Percentiles rank a stretch among this genome's conserved stretches.
Conservation (phyloP, 2,888 invertebrate genomes). For the Caprella mutica region DNA sequence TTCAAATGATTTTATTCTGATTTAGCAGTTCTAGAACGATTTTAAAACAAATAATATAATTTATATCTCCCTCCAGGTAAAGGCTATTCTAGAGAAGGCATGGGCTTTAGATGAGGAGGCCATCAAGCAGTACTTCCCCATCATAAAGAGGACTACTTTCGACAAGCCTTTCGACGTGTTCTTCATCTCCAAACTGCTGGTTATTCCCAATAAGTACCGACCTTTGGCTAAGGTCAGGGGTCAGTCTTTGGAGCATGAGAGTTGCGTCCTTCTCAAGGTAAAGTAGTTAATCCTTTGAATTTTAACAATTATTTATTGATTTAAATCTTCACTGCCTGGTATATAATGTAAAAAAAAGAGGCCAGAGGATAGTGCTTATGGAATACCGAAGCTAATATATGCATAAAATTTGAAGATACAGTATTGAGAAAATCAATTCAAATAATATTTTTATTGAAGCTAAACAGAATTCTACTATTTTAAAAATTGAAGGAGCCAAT, state of each 20-base stretch:
- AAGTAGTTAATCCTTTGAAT: constrained; percentile 42
- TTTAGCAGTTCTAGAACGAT: neutral
- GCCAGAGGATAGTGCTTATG: too few species aligned
- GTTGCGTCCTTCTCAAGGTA: constrained; percentile 52
- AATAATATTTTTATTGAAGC: too few species aligned
- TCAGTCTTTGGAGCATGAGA: constrained; percentile 65
- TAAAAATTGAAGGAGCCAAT: too few species aligned
- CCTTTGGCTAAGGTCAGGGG: constrained; percentile 56
- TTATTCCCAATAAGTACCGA: constrained; percentile 73
- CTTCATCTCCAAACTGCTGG: constrained; percentile 71
- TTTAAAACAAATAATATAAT: neutral
- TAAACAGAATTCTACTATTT: too few species aligned
- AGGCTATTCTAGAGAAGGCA: constrained; percentile 56
- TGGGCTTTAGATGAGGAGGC: constrained; percentile 60
- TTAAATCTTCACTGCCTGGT: too few species aligned
- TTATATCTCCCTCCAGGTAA: constrained; percentile 36
- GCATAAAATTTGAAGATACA: too few species aligned
- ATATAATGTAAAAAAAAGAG: too few species aligned
- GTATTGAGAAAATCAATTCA: too few species aligned
- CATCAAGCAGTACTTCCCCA: constrained; percentile 57
- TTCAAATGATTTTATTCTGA: too few species aligned
- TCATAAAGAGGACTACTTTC: constrained; percentile 46
- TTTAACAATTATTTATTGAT: too few species aligned
- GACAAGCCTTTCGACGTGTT: constrained; percentile 66
- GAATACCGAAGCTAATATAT: too few species aligned